Evolutionary conservation across 2,888 invertebrate species (phyloP).

Genomic region (Temnothorax ravouxi): DNA sequence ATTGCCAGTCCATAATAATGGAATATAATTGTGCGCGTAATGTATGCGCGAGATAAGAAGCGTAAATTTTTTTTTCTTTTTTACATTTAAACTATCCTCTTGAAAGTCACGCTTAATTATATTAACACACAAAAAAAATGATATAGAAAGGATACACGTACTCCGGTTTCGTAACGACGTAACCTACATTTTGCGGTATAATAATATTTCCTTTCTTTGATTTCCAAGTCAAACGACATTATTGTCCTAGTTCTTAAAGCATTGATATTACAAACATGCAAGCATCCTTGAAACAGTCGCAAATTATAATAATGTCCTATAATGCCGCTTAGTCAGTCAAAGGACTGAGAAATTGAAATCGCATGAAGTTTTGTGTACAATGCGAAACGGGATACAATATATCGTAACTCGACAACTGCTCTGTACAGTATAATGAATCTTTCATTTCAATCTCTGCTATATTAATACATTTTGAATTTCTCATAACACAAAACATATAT

Average conservation of each 20-base stretch:
- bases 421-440: not conserved
- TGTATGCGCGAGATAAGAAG: not conserved
- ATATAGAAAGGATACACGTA: not conserved
- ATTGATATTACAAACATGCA: conserved; percentile 37
- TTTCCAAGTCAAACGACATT: conserved; percentile 17
- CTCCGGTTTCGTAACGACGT: not conserved
- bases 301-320: conserved; percentile 43
- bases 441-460: not conserved
- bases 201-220: conserved; percentile 35
- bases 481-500: not conserved
- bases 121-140: not conserved
- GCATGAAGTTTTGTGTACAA: conserved; percentile 40
- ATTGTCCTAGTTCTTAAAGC: conserved; percentile 35
- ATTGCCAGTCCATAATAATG: conserved; percentile 11
- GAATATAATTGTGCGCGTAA: conserved; percentile 8
- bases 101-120: not conserved
- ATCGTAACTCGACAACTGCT: conserved; percentile 6
- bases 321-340: conserved; percentile 30
- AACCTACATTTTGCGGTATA: not conserved
- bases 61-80: not conserved
- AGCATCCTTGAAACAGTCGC: conserved; percentile 47
- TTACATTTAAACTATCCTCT: not conserved
- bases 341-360: conserved; percentile 36
- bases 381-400: conserved; percentile 21
- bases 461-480: not conserved